Evolutionary conservation across 2,888 invertebrate species (phyloP).

Genomic region (Stenotaenia linearis): DNA sequence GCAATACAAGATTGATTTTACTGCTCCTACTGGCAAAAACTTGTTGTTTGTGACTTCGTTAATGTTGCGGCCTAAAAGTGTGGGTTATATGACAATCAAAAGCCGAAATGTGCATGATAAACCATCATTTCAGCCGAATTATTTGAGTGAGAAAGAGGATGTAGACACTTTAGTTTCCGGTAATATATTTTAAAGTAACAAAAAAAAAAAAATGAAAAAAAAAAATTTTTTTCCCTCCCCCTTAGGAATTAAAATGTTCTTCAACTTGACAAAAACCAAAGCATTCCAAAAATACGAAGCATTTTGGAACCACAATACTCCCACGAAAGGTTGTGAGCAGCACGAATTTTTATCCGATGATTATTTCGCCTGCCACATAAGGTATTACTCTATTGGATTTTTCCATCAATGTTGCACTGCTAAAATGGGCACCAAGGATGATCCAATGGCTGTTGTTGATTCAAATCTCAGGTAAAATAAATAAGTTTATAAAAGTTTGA

Average conservation of each 20-base stretch:
- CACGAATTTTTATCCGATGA: conserved; percentile 24
- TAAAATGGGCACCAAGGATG: conserved; percentile 33
- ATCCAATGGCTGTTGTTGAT: conserved; percentile 32
- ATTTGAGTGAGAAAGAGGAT: conserved; percentile 73
- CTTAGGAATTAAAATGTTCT: conserved; percentile 12
- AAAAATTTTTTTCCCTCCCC: background rate
- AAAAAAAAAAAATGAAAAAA: background rate
- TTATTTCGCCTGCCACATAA: conserved; percentile 34
- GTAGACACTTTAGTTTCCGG: conserved; percentile 72
- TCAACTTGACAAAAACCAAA: conserved; percentile 6
- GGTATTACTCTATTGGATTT: conserved; percentile 22
- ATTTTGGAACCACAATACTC: background rate
- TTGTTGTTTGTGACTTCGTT: background rate
- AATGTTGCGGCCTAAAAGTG: background rate
- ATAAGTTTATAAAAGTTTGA: background rate
- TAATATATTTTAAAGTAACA: conserved; percentile 27
- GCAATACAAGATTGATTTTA: background rate
- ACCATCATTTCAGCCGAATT: conserved; percentile 86
- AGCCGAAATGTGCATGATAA: conserved; percentile 78
- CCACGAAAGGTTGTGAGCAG: conserved; percentile 14
- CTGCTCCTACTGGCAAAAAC: background rate
- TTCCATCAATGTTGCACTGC: conserved; percentile 30
- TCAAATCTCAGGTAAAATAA: conserved; percentile 26
- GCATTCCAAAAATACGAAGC: conserved; percentile 17
- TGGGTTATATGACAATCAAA: conserved; percentile 53